Conservation (phyloP, 2,113 vertebrate genomes). For the Cheirogaleus medius region DNA sequence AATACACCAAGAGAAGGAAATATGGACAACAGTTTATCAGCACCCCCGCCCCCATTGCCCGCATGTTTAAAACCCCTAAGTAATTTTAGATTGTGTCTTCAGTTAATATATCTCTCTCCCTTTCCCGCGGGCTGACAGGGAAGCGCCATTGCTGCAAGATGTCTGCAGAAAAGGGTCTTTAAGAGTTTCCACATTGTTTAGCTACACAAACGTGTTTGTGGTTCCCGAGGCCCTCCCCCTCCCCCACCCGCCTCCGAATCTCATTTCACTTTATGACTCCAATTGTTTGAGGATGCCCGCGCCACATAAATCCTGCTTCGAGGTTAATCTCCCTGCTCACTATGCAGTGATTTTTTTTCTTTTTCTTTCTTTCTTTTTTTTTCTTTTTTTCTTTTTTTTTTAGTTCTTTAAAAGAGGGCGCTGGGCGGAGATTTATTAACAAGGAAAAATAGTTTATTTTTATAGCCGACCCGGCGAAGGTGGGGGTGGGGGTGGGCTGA, state of each 20-base stretch:
- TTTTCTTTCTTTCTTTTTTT: conserved; percentile 43
- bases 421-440: conserved; percentile 76
- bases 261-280: conserved; percentile 81
- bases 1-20: conserved; percentile 80
- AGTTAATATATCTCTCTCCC: conserved; percentile 87
- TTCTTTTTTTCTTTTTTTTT: conserved; percentile 18
- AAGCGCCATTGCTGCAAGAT: conserved; percentile 83
- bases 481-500: neutral
- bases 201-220: conserved; percentile 82
- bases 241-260: conserved; percentile 69
- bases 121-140: conserved; percentile 87
- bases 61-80: conserved; percentile 86
- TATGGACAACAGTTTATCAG: conserved; percentile 85
- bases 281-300: conserved; percentile 76
- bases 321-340: conserved; percentile 56
- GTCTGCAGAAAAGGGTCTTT: conserved; percentile 83
- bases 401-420: conserved; percentile 66
- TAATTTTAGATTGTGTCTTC: conserved; percentile 88
- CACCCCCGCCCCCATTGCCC: conserved; percentile 79
- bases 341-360: conserved; percentile 48
- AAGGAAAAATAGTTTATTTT: conserved; percentile 81
- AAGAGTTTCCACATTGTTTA: conserved; percentile 86
- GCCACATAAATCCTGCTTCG: conserved; percentile 77
- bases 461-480: conserved; percentile 70
- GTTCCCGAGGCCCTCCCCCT: conserved; percentile 77